phyloP scores from a whole-genome alignment of 2,888 invertebrate species.

The Xanthorhoe designata region DNA sequence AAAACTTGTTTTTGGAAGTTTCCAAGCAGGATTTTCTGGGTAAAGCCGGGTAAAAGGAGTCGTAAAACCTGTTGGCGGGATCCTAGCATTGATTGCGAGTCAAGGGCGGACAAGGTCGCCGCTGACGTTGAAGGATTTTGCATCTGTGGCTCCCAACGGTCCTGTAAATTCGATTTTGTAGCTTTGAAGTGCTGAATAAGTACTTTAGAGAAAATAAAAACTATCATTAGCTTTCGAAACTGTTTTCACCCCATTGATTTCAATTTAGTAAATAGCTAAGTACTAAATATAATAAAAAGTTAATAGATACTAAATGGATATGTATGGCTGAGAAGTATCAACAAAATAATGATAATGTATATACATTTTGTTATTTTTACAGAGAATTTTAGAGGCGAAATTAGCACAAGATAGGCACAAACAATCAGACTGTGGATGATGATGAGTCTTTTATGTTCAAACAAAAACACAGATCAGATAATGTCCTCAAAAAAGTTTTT shows the following conservation, averaged over 20 bases:
- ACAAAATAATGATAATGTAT: no score
- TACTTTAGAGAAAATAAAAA: constrained; percentile 2
- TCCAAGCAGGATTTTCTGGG: constrained; percentile 57
- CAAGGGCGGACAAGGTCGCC: constrained; percentile 69
- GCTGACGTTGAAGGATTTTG: constrained; percentile 35
- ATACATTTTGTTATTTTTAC: no score
- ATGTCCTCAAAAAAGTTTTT: no score
- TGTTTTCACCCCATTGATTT: not conserved
- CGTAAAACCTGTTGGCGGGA: constrained; percentile 75
- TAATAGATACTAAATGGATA: no score
- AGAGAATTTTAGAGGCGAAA: no score
- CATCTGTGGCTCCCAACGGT: constrained; percentile 27
- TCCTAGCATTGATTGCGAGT: constrained; percentile 54
- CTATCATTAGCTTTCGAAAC: not conserved
- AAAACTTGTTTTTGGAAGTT: constrained; percentile 64
- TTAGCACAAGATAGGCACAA: no score
- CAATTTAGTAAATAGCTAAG: no score
- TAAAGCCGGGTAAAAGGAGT: constrained; percentile 63
- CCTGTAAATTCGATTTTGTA: constrained; percentile 13
- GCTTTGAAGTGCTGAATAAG: not conserved
- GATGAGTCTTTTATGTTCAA: no score
- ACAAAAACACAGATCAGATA: no score
- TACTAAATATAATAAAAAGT: no score
- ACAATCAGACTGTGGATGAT: no score
- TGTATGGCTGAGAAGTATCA: no score